Conservation (phyloP, 2,888 invertebrate genomes). For the Hoplodrina blanda region DNA sequence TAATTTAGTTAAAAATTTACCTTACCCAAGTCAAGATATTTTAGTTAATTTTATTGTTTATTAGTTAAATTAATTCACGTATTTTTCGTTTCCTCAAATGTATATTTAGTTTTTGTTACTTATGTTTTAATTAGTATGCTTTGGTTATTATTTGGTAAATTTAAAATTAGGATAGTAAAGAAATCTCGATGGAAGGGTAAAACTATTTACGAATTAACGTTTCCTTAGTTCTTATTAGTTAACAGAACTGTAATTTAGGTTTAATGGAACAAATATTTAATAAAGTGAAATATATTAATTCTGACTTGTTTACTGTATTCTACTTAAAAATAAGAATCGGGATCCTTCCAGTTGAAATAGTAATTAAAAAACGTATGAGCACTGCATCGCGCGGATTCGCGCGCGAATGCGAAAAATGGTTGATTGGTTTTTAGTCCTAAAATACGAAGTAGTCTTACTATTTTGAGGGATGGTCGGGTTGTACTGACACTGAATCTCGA, state of each 20-base stretch:
- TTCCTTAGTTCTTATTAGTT: slow-evolving; percentile 59
- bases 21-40: slow-evolving; percentile 51
- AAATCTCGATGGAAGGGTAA: slow-evolving; percentile 53
- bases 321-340: not conserved
- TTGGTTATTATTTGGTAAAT: slow-evolving; percentile 53
- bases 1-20: slow-evolving; percentile 58
- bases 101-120: slow-evolving; percentile 63
- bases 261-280: slow-evolving; percentile 62
- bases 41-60: slow-evolving; percentile 57
- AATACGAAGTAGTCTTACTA: too few species aligned
- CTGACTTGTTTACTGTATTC: not conserved
- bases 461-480: too few species aligned
- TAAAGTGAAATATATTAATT: slow-evolving; percentile 52
- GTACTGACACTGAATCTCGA: too few species aligned
- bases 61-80: slow-evolving; percentile 57
- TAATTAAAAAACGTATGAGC: not conserved
- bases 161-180: slow-evolving; percentile 53
- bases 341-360: not conserved
- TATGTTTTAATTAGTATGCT: slow-evolving; percentile 49
- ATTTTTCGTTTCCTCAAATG: slow-evolving; percentile 53
- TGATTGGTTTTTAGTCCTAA: too few species aligned
- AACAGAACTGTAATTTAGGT: slow-evolving; percentile 59
- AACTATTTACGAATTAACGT: slow-evolving; percentile 52
- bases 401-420: too few species aligned
- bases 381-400: too few species aligned